Percentiles rank a stretch among this genome's conserved stretches.
These are phyloP conservation scores for Martes martes DNA, from an alignment of 2,113 vertebrate genomes.

Conservation along the genomic window DNA sequence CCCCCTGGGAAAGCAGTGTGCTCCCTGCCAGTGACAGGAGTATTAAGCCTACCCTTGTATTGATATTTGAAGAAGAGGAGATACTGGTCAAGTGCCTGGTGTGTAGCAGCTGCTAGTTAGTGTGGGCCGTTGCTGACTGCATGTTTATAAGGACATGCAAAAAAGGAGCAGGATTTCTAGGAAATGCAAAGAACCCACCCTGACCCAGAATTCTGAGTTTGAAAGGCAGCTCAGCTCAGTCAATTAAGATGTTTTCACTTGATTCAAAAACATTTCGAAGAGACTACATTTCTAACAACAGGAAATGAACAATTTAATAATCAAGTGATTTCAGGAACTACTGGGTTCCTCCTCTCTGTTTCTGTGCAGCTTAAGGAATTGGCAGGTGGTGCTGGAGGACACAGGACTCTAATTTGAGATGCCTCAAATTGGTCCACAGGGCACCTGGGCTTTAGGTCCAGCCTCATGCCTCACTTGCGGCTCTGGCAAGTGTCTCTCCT, in stretches of 20 bases:
- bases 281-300: conserved; percentile 59
- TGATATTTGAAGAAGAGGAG: background rate
- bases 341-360: conserved; percentile 11
- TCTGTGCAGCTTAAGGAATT: conserved; percentile 33
- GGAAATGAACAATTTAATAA: background rate
- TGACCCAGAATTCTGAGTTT: background rate
- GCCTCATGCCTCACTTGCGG: background rate
- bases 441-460: background rate
- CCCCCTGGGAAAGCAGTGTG: background rate
- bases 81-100: background rate
- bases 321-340: conserved; percentile 41
- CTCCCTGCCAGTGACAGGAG: background rate
- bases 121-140: background rate
- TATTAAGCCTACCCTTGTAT: background rate
- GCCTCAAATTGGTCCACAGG: background rate
- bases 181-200: background rate
- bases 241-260: conserved; percentile 25
- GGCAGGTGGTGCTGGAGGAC: conserved; percentile 29
- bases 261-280: conserved; percentile 12
- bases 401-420: conserved; percentile 17
- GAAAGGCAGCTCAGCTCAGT: background rate
- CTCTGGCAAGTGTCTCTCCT: background rate
- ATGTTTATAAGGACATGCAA: background rate
- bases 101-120: background rate
- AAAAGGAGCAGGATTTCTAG: background rate